Base-by-base conservation (phyloP, 1,140 invertebrate species). In the Caenorhabditis tropicalis region DNA sequence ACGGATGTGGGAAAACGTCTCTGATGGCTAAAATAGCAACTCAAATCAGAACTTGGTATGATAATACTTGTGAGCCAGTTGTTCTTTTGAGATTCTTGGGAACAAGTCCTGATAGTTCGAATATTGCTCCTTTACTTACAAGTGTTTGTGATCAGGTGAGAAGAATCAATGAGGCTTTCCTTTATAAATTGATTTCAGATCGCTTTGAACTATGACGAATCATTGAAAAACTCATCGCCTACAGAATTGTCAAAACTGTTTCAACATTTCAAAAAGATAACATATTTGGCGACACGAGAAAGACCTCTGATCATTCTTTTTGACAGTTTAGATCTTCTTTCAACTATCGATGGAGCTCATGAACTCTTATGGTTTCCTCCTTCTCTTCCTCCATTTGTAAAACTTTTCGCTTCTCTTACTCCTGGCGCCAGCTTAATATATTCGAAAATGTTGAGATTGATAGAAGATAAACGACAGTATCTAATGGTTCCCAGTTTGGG, bases 1-100 rank as follows among this genome's bases (percentile, higher is more conserved):
- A 96, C 88, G 97, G 97, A 36, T 98, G 96, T 91, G 97, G 97
- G 1, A 99, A 99, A 92, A 99, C 97, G 4, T 98, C 97, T 4
- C 92, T 99, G 0, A 92, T 99, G 80, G 95, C 97, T 4, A 98
- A 98, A 93, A 95, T 95, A 83, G 96, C 96, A 3, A 95, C 95
- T 79, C 93, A 95, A 91, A 91, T 92, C 82, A 84, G 89, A 56
- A 24, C 27, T 7, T 88, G 86, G 88, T 27, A 83, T 27, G 84
- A 60, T 16, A 31, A 90, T 2, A 79, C 89, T 16, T 94, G 93
- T 4, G 94, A 94, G 87, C 96, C 96, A 4, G 94, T 97, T 4
- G 94, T 96, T 90, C 94, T 98, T 82, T 94, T 98, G 33, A 93
- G 97, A 87, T 99, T 98, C 91, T 93, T 98, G 15, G 97, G 97